phyloP scores from a whole-genome alignment of 2,113 vertebrate species.

The Eubucco bourcierii region DNA sequence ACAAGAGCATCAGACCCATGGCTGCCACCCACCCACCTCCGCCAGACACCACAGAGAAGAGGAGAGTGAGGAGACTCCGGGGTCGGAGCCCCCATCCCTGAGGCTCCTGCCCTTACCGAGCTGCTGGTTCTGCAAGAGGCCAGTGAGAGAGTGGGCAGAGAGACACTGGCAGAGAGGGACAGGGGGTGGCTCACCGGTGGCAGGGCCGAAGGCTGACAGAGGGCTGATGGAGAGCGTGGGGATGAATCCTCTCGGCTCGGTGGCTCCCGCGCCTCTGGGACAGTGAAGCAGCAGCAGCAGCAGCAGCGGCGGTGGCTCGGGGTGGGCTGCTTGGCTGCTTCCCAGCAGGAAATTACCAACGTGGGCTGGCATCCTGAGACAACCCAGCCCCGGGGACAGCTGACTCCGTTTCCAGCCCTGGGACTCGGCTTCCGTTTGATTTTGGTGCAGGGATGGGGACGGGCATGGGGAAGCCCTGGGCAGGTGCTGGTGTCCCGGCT shows the following conservation, averaged over 20 bases:
- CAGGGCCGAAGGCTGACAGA: not conserved
- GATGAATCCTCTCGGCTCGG: not conserved
- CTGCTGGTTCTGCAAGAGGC: not conserved
- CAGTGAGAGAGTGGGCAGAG: not conserved
- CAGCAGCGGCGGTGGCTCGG: not conserved
- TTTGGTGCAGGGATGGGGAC: not conserved
- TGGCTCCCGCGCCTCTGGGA: not conserved
- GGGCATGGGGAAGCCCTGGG: rapidly evolving
- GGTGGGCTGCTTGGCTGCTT: not conserved
- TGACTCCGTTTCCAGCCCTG: not conserved
- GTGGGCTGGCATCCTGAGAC: conserved; percentile 54
- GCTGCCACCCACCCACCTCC: rapidly evolving
- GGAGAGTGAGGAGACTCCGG: not conserved
- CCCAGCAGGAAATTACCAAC: conserved; percentile 66
- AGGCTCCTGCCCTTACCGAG: rapidly evolving
- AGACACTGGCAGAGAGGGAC: not conserved
- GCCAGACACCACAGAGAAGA: rapidly evolving
- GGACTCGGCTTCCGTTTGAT: not conserved
- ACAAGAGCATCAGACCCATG: rapidly evolving
- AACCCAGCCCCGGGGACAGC: not conserved
- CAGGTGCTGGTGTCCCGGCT: not conserved
- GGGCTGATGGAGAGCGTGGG: not conserved
- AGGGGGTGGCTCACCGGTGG: not conserved
- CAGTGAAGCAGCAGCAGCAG: not conserved
- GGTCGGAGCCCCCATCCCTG: rapidly evolving